Evolutionary conservation across 1,140 invertebrate genomes (phyloP), one percentile per base, ranked within the genome.

Genomic region (Polypedilum vanderplanki): DNA sequence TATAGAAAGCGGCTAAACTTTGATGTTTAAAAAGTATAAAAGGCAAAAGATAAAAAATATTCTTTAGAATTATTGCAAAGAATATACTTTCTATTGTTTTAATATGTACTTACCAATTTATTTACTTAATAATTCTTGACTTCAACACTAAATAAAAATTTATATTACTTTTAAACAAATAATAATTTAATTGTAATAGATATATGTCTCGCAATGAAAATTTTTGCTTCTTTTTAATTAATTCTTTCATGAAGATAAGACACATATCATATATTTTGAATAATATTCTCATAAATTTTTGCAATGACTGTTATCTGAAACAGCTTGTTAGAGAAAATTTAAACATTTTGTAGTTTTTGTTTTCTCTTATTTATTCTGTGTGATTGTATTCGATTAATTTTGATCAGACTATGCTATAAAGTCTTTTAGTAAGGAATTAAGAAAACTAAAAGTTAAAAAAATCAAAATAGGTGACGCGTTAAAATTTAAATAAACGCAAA

Each of bases 401-500:
- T n/a, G n/a, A n/a, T n/a, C n/a, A n/a, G n/a, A n/a, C n/a, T n/a
- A n/a, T n/a, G n/a, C n/a, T n/a, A n/a, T n/a, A n/a, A n/a, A n/a
- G n/a, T n/a, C n/a, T n/a, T n/a, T n/a, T n/a, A n/a, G n/a, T n/a
- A n/a, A n/a, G n/a, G n/a, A n/a, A n/a, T n/a, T n/a, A n/a, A n/a
- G n/a, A n/a, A n/a, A n/a, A n/a, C n/a, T n/a, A n/a, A n/a, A 57
- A 15, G 15, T 12, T 15, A 57, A 57, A 57, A 57, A n/a, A n/a
- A n/a, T n/a, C n/a, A n/a, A n/a, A n/a, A n/a, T n/a, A 70, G 65
- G 65, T 70, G 65, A 70, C 65, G 65, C 18, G 65, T 70, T 70
- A 70, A 18, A 70, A 70, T 70, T 70, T 70, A 22, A 70, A 70
- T 70, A 70, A 70, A 70, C 17, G 17, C 65, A 18, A 70, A 70